Percentiles rank a stretch among this genome's conserved stretches.
Conservation (phyloP, 1,140 invertebrate species). For the Atopsyche davidsoni region DNA sequence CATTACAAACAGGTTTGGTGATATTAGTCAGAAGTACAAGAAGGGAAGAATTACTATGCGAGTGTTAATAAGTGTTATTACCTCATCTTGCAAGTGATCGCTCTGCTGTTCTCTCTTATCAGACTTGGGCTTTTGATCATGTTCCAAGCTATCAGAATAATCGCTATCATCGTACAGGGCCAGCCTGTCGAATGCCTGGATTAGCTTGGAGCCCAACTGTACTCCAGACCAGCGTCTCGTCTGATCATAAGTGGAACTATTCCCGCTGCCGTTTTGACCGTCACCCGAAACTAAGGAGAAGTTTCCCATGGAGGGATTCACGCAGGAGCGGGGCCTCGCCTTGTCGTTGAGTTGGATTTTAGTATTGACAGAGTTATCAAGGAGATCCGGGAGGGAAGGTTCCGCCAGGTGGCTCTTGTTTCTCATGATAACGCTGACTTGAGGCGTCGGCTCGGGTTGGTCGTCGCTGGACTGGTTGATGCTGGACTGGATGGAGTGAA, state of each 20-base stretch:
- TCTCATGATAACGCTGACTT: conserved; percentile 47
- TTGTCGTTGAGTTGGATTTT: conserved; percentile 48
- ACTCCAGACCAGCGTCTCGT: conserved; percentile 70
- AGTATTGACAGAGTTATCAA: conserved; percentile 49
- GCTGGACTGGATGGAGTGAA: conserved; percentile 50
- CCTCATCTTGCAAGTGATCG: conserved; percentile 23
- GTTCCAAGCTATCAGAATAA: conserved; percentile 68
- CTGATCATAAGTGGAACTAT: conserved; percentile 50
- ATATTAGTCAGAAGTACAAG: background rate
- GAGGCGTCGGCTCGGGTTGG: conserved; percentile 35
- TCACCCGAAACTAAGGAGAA: conserved; percentile 21
- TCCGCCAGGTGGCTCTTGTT: conserved; percentile 42
- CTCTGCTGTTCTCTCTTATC: conserved; percentile 21
- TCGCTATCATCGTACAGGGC: conserved; percentile 63
- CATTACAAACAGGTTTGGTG: too few relatives aligned
- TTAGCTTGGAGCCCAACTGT: conserved; percentile 62
- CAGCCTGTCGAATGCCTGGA: conserved; percentile 63
- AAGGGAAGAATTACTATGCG: background rate
- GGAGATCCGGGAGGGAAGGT: conserved; percentile 47
- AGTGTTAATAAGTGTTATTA: conserved; percentile 11
- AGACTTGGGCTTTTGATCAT: conserved; percentile 37
- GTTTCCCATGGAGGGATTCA: conserved; percentile 50
- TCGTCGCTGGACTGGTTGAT: conserved; percentile 47
- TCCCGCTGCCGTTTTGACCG: conserved; percentile 47
- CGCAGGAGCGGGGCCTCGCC: conserved; percentile 61